Conservation (phyloP, 23 tunicate genomes). For the Diplosoma virens region DNA sequence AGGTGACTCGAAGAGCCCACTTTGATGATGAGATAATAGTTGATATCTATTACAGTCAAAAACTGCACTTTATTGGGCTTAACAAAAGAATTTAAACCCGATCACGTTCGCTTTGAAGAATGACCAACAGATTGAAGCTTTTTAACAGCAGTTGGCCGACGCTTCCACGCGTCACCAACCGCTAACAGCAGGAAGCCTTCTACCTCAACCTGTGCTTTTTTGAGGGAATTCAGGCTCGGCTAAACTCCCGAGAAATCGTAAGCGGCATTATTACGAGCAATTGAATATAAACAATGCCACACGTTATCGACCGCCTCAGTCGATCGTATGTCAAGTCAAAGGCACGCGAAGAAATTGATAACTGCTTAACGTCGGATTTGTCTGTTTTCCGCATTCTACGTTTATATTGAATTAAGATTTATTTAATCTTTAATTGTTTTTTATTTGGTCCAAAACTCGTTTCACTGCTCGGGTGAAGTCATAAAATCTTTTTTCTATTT, state of each 20-base stretch:
- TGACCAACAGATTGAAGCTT: constrained; percentile 31
- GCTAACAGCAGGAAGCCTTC: constrained; percentile 39
- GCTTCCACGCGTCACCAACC: constrained; percentile 2
- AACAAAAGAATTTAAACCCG: not conserved
- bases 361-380: too few relatives aligned
- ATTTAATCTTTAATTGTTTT: too few relatives aligned
- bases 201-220: not conserved
- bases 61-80: not conserved
- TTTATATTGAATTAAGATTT: too few relatives aligned
- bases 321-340: too few relatives aligned
- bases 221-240: not conserved
- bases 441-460: too few relatives aligned
- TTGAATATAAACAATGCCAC: constrained; percentile 6
- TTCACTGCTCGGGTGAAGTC: too few relatives aligned
- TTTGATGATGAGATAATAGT: too few relatives aligned
- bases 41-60: not conserved
- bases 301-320: too few relatives aligned
- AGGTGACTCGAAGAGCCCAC: not conserved
- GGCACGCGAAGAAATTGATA: too few relatives aligned
- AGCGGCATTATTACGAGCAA: not conserved
- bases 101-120: constrained; percentile 37
- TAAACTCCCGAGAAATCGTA: not conserved
- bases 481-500: too few relatives aligned
- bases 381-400: too few relatives aligned
- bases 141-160: constrained; percentile 53